Evolutionary conservation across 2,113 vertebrate genomes (phyloP), one percentile per base, ranked within the genome.

Genomic region (Larimichthys crocea): DNA sequence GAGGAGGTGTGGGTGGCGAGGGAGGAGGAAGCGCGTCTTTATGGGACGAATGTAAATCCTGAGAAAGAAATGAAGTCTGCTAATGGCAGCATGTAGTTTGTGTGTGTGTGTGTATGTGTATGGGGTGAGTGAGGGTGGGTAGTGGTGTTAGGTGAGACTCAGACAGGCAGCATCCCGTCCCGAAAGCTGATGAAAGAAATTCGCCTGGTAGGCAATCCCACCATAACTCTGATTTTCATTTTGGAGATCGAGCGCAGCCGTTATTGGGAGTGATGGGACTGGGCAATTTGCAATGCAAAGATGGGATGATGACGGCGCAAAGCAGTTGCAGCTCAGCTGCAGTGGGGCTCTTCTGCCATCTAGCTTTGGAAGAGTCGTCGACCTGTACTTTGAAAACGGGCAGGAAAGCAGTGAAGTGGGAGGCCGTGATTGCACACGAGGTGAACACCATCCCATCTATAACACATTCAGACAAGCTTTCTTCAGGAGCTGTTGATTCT

Each of bases 301-400:
- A 85, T 46, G 84, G 83, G 81, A 85, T 67, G 91, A 85, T 92
- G 86, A 90, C 89, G 91, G 88, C 73, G 86, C 83, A 89, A 52
- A 88, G 81, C 71, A n/a, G n/a, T n/a, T n/a, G 68, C 79, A 35
- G 82, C 77, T 67, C 73, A 44, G 85, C 81, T 90, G 90, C 91
- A 81, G 87, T 91, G 92, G 87, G 89, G 62, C 90, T 93, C 93
- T 94, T 93, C 92, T 92, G 93, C 93, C 93, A 92, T 85, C 93
- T 94, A 92, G 91, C 92, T 93, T 89, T 81, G 53, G 82, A 85
- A 91, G 71, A 93, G 89, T 84, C 86, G 49, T 75, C 84, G 86
- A 87, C 80, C 86, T 87, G 76, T 26, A 19, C 73, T 86, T 70
- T 76, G 56, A 88, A 35, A 67, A 74, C 16, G 26, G 62, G 20